Conservation (phyloP, 2,113 vertebrate genomes). For the Cephalopholis sonnerati region DNA sequence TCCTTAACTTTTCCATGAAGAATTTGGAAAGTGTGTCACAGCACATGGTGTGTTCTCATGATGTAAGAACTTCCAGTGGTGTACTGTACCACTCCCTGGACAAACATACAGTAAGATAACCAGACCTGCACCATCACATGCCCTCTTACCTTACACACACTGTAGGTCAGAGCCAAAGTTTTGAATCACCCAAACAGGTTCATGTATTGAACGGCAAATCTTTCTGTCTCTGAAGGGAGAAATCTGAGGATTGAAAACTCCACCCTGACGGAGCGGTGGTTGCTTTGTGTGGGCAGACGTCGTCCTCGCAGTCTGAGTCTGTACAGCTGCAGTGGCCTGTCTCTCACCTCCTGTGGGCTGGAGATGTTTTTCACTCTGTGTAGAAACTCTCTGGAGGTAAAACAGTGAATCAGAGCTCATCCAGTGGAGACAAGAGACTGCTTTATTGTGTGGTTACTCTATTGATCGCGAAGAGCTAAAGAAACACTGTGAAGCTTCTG, state of each 20-base stretch:
- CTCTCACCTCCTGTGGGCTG: constrained; percentile 61
- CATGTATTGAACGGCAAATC: not conserved
- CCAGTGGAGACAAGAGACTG: not conserved
- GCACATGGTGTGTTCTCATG: constrained; percentile 82
- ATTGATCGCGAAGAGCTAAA: not conserved
- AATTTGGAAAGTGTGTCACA: constrained; percentile 10
- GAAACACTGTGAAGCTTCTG: not conserved
- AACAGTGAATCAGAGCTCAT: not conserved
- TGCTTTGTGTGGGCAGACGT: constrained; percentile 47
- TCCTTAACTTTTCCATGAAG: constrained; percentile 32
- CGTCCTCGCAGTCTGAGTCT: constrained; percentile 65
- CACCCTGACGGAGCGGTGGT: constrained; percentile 62
- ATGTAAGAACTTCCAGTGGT: constrained; percentile 71
- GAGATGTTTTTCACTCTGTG: constrained; percentile 72
- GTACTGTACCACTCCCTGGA: constrained; percentile 80
- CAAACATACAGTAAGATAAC: constrained; percentile 82
- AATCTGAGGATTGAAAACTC: constrained; percentile 63
- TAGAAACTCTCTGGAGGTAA: constrained; percentile 73
- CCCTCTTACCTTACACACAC: constrained; percentile 27
- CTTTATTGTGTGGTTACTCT: not conserved
- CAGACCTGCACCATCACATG: constrained; percentile 66
- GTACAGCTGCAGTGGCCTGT: constrained; percentile 60
- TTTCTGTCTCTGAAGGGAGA: constrained; percentile 72
- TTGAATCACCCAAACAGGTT: not conserved
- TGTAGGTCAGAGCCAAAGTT: constrained; percentile 11